A percentile compares a stretch with the other conserved stretches of the same genome.
These are phyloP conservation scores for Oceanodroma tethys DNA, from an alignment of 2,113 vertebrate species.

Conservation along the genomic window DNA sequence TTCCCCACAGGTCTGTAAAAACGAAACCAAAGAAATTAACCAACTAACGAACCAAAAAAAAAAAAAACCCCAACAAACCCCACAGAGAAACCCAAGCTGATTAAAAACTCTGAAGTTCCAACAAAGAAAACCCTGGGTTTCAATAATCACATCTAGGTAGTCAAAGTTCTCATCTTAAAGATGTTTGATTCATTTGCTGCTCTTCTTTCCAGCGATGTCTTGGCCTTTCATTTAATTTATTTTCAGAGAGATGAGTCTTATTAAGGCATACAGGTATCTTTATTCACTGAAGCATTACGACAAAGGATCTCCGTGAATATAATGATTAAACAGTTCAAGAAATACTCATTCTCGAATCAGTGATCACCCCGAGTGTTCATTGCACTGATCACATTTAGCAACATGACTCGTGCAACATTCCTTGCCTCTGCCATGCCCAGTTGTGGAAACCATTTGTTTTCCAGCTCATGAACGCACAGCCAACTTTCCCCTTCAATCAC, in stretches of 20 bases:
- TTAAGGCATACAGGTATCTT: neutral
- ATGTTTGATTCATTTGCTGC: neutral
- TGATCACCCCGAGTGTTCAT: neutral
- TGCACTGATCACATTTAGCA: neutral
- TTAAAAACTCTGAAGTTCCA: neutral
- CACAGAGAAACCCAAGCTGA: neutral
- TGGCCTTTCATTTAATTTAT: neutral
- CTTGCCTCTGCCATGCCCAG: neutral
- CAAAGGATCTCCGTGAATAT: neutral
- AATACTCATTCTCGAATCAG: neutral
- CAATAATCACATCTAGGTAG: neutral
- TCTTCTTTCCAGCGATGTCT: neutral
- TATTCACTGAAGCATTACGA: neutral
- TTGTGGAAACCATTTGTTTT: neutral
- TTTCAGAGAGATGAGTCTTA: neutral
- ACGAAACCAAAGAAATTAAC: neutral
- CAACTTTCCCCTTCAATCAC: neutral
- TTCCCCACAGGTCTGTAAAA: neutral
- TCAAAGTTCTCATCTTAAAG: neutral
- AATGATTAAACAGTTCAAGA: neutral
- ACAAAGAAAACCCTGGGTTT: neutral
- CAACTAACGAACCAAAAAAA: neutral
- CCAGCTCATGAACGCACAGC: accelerated
- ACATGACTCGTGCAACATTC: accelerated
- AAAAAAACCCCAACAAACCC: neutral